Evolutionary conservation across 2,888 invertebrate species (phyloP), one percentile per base, ranked within the genome.

Genomic region (Orchestes rusci): DNA sequence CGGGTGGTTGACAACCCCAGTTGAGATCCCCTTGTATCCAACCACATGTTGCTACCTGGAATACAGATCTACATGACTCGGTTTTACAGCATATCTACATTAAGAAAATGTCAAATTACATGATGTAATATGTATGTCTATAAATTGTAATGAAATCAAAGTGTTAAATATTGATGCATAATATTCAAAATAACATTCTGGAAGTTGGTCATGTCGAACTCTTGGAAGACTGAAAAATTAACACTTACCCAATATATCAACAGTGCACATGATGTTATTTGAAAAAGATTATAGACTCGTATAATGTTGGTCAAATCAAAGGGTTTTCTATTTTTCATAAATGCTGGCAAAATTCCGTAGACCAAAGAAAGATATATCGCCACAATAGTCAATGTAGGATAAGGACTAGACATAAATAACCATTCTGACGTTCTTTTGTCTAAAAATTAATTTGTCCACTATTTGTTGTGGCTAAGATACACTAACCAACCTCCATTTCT

Each of bases 231-330:
- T n/a, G 7, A 4, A 13, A 12, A 16, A 16, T 23, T 23, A 7
- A 23, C 23, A 20, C 36, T 74, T 64, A 87, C 87, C 72, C 80
- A 82, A 64, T 79, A 75, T 59, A 82, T 79, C 29, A 82, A 71
- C 48, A 74, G 68, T n/a, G 73, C 69, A 53, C 84, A 85, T 18
- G 81, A 73, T 2, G 76, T 48, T 10, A 92, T 84, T 77, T 92
- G 91, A 36, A 79, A 62, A n/a, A 85, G 67, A 64, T 93, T 92
- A 70, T 92, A 93, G 56, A 75, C 70, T 46, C 80, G 74, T 53
- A 92, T 79, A 20, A 82, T 61, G 2, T 64, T 70, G 53, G 77
- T 78, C 19, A 91, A 66, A 8, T 79, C 67, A 60, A 76, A 82
- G 0, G 92, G 75, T 50, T 74, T 71, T 39, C 82, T 73, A 55